Evolutionary conservation across 2,888 invertebrate genomes (phyloP).

Genomic region (Heliconius aoede): DNA sequence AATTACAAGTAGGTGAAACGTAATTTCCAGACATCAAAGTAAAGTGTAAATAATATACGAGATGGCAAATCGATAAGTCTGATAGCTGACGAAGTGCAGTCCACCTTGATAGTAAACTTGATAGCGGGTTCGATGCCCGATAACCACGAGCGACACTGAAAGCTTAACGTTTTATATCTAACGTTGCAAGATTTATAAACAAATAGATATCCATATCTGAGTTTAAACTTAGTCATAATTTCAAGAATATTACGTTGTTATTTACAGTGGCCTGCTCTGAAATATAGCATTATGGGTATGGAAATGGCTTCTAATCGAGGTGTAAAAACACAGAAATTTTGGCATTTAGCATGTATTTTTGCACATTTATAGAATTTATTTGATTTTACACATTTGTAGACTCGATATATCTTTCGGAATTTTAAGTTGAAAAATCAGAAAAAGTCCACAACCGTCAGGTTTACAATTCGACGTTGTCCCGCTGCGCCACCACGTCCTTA

Average conservation of each 20-base stretch:
- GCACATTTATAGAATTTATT: neutral
- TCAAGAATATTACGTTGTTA: neutral
- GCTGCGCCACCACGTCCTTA: too few species aligned
- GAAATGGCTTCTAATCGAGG: too few species aligned
- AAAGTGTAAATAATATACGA: conserved; percentile 36
- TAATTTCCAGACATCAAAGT: conserved; percentile 20
- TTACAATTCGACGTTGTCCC: too few species aligned
- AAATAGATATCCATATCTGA: conserved; percentile 6
- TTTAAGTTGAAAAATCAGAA: neutral
- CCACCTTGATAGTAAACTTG: conserved; percentile 81
- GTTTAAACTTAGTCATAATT: conserved; percentile 4
- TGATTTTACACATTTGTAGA: too few species aligned
- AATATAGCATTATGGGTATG: too few species aligned
- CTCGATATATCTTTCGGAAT: neutral
- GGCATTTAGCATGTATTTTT: neutral
- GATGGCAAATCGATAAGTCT: conserved; percentile 51
- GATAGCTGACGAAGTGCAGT: conserved; percentile 56
- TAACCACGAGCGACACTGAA: conserved; percentile 73
- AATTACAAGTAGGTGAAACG: conserved; percentile 17
- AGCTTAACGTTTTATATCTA: conserved; percentile 46
- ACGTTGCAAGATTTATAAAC: conserved; percentile 10
- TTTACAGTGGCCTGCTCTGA: too few species aligned
- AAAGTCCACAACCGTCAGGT: neutral
- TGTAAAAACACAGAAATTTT: too few species aligned
- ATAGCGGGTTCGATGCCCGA: conserved; percentile 73